Base-by-base conservation (phyloP, 2,113 vertebrate species). In the Myiozetetes cayanensis region DNA sequence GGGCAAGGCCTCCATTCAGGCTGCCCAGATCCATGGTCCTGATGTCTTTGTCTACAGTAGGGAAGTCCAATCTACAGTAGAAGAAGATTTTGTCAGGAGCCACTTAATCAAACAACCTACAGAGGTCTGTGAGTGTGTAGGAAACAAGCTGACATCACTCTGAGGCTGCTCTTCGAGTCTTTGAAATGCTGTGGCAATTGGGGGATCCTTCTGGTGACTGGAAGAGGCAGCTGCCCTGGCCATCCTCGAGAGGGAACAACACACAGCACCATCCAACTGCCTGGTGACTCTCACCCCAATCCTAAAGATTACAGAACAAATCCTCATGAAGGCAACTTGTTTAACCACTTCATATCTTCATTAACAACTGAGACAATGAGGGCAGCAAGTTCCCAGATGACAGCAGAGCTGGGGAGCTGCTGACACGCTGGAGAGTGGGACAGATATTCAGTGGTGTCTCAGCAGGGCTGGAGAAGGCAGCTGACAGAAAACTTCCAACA, bases 391-490 rank as follows among this genome's bases (percentile, higher is more conserved):
- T 76, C 41, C 27, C 49, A 81, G 55, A 12, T 11, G 31, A 44
- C 35, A 74, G 13, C 74, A 66, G 61, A 30, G 10, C 10, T 33
- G 47, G 14, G 7, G 25, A 84, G 47, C 50, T 17, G 62, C 19
- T 23, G 55, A 70, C 8, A 3, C 1, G 5, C 25, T 39, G 21
- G 30, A 55, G 28, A 43, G 44, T 2, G 28, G 22, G 16, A 46
- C 4, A 2, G 35, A 20, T 19, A 1, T 7, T 58, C 68, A 19
- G 39, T 4, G 2, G 25, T 3, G 20, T 7, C 24, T 61, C 71
- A 47, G 16, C 13, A 23, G 49, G 49, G 49, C 59, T 22, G 22
- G 47, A 58, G 22, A 67, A 35, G 18, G 1, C 14, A 4, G 27
- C 21, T 66, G 50, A 33, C 23, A 30, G 41, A 44, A 66, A 66